Base-by-base conservation (phyloP, 2,797 vertebrate species). In the Pelobates cultripes region DNA sequence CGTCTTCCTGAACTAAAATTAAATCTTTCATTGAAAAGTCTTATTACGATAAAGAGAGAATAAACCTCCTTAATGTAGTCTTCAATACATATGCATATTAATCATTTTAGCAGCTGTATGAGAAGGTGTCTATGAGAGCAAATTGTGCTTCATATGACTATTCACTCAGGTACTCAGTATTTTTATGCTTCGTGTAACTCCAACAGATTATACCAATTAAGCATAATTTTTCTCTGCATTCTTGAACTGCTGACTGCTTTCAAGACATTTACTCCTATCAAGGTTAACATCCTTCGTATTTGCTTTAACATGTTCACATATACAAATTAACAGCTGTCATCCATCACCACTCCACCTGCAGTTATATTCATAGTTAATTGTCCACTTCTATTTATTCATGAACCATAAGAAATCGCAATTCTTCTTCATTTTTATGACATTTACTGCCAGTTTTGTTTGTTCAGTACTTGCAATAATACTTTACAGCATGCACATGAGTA, bases 81-180 rank as follows among this genome's bases (percentile, higher is more conserved):
- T 53, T 72, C 44, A 43, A 15, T 66, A 45, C 66, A 44, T 69
- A 42, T 74, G 63, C 71, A 45, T 74, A 41, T 60, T 57, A 75
- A 75, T 44, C 51, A 75, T 43, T 28, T 43, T 51, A 53, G 60
- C 66, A 55, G 43, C 42, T 75, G 57, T 75, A 17, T 17, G 13
- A 66, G 10, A 61, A 17, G 14, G 43, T 70, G 43, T 44, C 7
- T 45, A 14, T 17, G 13, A 15, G 68, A 44, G 15, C 15, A 70
- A 70, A 17, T 70, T 70, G 42, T 44, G 68, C 43, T 70, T 70
- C 68, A 45, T 44, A 12, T 51, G 47, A 51, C 47, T 51, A 10
- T 51, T 51, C 47, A 51, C 47, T 51, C 47, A 51, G 47, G 47
- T 51, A 51, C 47, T 51, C 5, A 51, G 47, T 51, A 51, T 51